phyloP scores from a whole-genome alignment of 2,888 invertebrate species.

The Synergus itoensis region DNA sequence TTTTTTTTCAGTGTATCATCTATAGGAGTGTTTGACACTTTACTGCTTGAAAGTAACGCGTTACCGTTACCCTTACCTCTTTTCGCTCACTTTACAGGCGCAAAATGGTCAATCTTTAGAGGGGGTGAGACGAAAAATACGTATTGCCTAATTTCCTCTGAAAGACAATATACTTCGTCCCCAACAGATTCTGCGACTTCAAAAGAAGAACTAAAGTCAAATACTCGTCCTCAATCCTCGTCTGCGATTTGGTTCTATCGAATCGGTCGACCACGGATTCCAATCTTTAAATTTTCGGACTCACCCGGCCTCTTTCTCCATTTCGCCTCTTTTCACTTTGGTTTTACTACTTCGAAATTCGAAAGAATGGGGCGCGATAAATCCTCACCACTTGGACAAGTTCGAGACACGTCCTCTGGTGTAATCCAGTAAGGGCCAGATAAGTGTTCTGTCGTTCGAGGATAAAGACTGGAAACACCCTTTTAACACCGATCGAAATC shows the following conservation, averaged over 20 bases:
- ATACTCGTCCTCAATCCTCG: slow-evolving; percentile 61
- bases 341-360: slow-evolving; percentile 33
- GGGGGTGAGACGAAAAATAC: no score
- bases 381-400: slow-evolving; percentile 58
- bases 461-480: slow-evolving; percentile 52
- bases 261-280: slow-evolving; percentile 42
- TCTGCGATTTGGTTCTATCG: slow-evolving; percentile 60
- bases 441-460: slow-evolving; percentile 50
- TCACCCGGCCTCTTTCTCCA: slow-evolving; percentile 34
- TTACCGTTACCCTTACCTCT: no score
- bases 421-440: slow-evolving; percentile 63
- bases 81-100: no score
- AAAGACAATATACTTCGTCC: no score
- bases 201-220: slow-evolving; percentile 56
- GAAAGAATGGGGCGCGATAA: slow-evolving; percentile 58
- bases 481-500: slow-evolving; percentile 47
- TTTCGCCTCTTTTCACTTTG: background rate
- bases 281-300: slow-evolving; percentile 39
- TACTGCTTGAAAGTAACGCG: no score
- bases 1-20: no score
- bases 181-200: no score
- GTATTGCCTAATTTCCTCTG: no score
- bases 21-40: no score
- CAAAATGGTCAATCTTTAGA: no score
- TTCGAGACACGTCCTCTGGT: slow-evolving; percentile 56